Base-by-base conservation (phyloP, 2,113 vertebrate genomes). In the Macrotus californicus region DNA sequence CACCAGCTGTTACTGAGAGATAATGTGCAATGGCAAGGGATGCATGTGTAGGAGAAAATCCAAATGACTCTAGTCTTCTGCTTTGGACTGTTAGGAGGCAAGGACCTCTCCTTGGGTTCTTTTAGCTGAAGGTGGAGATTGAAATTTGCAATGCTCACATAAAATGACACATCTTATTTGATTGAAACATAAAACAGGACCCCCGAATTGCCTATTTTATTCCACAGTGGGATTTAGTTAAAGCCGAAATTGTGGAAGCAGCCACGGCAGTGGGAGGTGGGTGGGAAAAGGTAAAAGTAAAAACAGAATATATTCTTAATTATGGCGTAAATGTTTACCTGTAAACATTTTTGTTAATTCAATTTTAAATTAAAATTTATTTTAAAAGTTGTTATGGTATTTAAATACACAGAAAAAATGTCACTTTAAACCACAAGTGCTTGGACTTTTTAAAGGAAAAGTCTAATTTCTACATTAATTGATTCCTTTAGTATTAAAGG, bases 1-100 rank as follows among this genome's bases (percentile, higher is more conserved):
- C 95, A 96, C 97, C 98, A 98, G 98, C 98, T 98, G 98, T 95
- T 98, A 79, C 77, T 79, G 79, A 75, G 82, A 98, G 97, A 98
- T 97, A 98, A 98, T 97, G 94, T 93, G 87, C 82, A 94, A 82
- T 87, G 94, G 97, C 91, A 94, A 96, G 92, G 95, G 93, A 97
- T 94, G 21, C 93, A 97, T 94, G 21, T 94, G 96, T 36, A 95
- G 82, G 70, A 97, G 50, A 80, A 95, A 95, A 94, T 95, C 96
- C 97, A 96, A 95, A 92, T 29, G 69, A 72, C 90, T 87, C 2
- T 76, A 5, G 81, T 54, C 67, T 69, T 92, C 85, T 77, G 64
- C 87, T 43, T 1, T 86, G 61, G 59, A 92, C 39, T 79, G 34
- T 39, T 84, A 87, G 50, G 76, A 29, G 69, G 96, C 89, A 52